These are phyloP conservation scores for Nyctereutes procyonoides DNA, from an alignment of 2,113 vertebrate genomes.

Conservation along the genomic window DNA sequence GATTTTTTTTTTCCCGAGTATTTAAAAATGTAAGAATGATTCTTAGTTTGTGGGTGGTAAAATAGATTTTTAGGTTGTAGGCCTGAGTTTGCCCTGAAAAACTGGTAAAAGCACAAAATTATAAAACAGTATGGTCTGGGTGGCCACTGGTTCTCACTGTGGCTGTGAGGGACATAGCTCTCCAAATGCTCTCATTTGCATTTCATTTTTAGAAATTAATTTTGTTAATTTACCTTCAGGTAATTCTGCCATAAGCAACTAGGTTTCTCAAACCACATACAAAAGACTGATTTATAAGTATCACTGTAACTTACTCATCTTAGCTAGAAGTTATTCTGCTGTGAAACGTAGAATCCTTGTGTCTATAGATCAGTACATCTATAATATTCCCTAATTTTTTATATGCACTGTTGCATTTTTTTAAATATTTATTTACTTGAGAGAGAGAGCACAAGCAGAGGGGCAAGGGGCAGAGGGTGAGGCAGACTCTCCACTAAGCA, in stretches of 20 bases:
- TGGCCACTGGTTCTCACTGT: background rate
- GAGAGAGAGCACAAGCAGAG: too few species aligned
- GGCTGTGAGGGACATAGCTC: background rate
- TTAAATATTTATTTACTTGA: too few species aligned
- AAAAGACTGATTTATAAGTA: background rate
- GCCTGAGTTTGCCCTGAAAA: background rate
- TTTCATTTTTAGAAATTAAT: background rate
- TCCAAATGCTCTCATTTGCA: background rate
- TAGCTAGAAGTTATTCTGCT: background rate
- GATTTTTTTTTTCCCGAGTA: background rate
- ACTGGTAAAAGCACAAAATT: background rate
- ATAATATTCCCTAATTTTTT: background rate
- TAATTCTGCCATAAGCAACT: background rate
- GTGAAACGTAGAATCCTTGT: background rate
- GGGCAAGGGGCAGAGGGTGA: too few species aligned
- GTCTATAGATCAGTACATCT: background rate
- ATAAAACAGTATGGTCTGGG: background rate
- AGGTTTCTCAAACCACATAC: background rate
- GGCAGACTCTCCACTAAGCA: too few species aligned
- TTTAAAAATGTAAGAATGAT: slow-evolving; percentile 9
- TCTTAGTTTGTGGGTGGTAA: background rate
- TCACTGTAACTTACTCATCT: background rate
- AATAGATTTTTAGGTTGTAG: background rate
- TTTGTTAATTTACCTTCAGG: background rate
- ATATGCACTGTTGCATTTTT: background rate